These are phyloP conservation scores for Mantis religiosa DNA, from an alignment of 2,888 invertebrate genomes.

Conservation along the genomic window DNA sequence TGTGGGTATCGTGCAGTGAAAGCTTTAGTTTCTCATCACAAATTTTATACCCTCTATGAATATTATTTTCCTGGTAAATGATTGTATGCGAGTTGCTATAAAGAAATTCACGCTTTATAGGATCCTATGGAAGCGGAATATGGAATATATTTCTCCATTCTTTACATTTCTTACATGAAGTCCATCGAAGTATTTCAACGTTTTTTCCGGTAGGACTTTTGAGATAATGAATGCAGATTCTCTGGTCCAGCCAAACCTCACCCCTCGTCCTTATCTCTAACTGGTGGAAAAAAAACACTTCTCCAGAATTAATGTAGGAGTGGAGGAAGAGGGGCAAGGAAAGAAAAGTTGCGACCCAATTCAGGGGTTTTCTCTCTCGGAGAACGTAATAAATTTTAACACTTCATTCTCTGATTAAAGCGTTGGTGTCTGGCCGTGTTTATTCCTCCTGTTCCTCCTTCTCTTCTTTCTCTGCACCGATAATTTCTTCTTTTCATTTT, in stretches of 20 bases:
- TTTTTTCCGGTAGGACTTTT: background rate
- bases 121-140: too few relatives aligned
- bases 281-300: background rate
- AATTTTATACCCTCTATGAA: too few relatives aligned
- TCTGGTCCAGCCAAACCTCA: background rate
- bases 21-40: too few relatives aligned
- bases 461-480: background rate
- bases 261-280: background rate
- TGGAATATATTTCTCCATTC: background rate
- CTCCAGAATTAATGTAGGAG: background rate
- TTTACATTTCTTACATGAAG: background rate
- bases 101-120: too few relatives aligned
- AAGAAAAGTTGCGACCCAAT: constrained; percentile 16
- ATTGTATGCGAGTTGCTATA: too few relatives aligned
- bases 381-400: constrained; percentile 19
- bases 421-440: background rate
- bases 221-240: background rate
- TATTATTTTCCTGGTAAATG: too few relatives aligned
- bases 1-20: too few relatives aligned
- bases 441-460: background rate
- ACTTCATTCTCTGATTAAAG: constrained; percentile 24
- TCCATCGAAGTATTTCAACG: background rate
- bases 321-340: background rate
- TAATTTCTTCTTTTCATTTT: background rate
- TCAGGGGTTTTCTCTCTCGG: background rate